Evolutionary conservation across 2,113 vertebrate genomes (phyloP), one percentile per base, ranked within the genome.

Genomic region (Otocyon megalotis): DNA sequence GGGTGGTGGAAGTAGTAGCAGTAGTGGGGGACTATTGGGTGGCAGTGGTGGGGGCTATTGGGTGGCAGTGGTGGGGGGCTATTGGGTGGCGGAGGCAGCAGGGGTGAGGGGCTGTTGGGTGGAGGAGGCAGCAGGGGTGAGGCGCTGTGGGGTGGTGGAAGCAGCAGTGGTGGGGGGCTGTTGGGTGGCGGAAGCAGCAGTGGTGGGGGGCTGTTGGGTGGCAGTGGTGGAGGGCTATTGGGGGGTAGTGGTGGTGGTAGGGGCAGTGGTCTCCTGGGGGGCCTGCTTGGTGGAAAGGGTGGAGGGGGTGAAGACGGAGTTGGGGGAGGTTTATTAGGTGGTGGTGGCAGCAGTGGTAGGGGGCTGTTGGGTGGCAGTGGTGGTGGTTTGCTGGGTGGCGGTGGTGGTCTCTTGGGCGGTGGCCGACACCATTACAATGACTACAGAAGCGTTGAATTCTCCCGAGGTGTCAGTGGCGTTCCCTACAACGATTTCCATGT

Each of bases 401-500:
- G 88, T 7, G 93, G 97, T 20, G 96, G 98, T 35, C 94, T 98
- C 2, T 16, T 98, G 93, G 98, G 98, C 9, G 95, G 96, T 56
- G 92, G 97, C 56, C 91, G 87, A 11, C 97, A 97, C 37, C 93
- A 4, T 17, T 94, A 96, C 2, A 28, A 96, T 50, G 97, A 96
- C 94, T 94, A 94, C 95, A 97, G 95, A 85, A 8, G 14, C 28
- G 65, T 14, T 82, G 96, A 92, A 84, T 96, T 72, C 54, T 90
- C 98, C 87, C 96, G 89, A 97, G 97, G 95, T 96, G 97, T 90
- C 0, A 94, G 97, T 1, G 56, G 95, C 0, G 90, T 96, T 69
- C 97, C 97, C 53, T 98, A 98, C 82, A 97, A 97, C 43, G 97
- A 98, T 93, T 98, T 98, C 60, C 98, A 97, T 54, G 14, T 96